Base-by-base conservation (phyloP, 2,797 vertebrate genomes). In the Tadarida brasiliensis region DNA sequence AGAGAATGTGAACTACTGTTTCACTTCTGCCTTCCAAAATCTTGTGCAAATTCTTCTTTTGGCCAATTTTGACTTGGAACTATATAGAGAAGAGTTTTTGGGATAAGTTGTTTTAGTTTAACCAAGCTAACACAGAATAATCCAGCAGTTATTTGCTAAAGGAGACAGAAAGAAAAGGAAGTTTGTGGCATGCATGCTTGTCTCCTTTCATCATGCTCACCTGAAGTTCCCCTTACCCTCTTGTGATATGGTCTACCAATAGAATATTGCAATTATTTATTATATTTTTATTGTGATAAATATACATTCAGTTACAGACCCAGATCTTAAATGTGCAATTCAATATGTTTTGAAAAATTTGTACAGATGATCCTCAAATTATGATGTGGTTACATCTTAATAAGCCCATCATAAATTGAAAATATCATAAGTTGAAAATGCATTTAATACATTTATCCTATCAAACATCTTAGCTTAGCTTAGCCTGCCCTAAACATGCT, bases 301-400 rank as follows among this genome's bases (percentile, higher is more conserved):
- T 78, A 68, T 81, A 61, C 11, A 19, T n/a, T 39, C 9, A 59
- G 56, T 80, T 94, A 82, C 20, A 78, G 57, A 44, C 61, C 56
- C 26, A 81, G n/a, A 47, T 59, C 39, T 94, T 16, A 77, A 57
- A 35, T 81, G n/a, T 76, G 30, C n/a, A 71, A 83, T 51, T 61
- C 68, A 89, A 33, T 70, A 33, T 76, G 24, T 44, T 82, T 92
- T 90, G 57, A 86, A 94, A 70, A 65, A 87, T 57, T 14, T 39
- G 65, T 26, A 63, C 14, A 57, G 3, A 35, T 56, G 3, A 20
- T 78, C n/a, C 54, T 57, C 20, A 24, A 56, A 57, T 78, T 35
- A 73, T n/a, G 73, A 20, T 78, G n/a, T 16, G 6, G 14, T 57
- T 57, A 15, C 12, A 35, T 57, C 33, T 33, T 56, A 7, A 78